Conservation (phyloP, 2,888 invertebrate species). For the Glyphotaelius pellucidus region DNA sequence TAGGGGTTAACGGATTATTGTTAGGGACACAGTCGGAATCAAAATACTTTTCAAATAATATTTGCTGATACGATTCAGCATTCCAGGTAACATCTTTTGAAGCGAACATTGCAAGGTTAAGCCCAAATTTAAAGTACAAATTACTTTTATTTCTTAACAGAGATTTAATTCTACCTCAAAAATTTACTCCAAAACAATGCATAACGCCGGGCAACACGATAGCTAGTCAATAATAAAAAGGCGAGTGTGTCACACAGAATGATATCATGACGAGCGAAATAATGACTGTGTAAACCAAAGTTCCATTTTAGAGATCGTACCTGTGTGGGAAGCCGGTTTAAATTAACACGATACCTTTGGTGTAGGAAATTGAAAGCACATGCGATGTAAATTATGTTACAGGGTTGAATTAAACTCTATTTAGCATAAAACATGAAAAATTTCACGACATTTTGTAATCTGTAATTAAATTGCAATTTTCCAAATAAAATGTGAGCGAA, state of each 20-base stretch:
- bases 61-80: no score
- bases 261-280: neutral
- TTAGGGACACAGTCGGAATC: no score
- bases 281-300: neutral
- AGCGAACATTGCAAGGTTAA: no score
- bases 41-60: no score
- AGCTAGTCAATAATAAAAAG: neutral
- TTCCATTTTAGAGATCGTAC: neutral
- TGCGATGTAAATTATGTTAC: neutral
- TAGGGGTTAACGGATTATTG: no score
- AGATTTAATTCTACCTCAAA: no score
- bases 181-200: no score
- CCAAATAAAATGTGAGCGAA: neutral
- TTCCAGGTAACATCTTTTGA: no score
- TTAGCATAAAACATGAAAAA: neutral
- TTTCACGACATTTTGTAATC: neutral
- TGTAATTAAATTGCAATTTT: neutral
- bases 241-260: neutral
- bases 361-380: neutral
- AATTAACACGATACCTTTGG: neutral
- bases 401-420: neutral
- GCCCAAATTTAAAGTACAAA: no score
- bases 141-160: no score
- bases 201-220: no score
- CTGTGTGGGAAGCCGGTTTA: neutral